These are phyloP conservation scores for Gouania willdenowi DNA, from an alignment of 2,797 vertebrate species.

Conservation along the genomic window DNA sequence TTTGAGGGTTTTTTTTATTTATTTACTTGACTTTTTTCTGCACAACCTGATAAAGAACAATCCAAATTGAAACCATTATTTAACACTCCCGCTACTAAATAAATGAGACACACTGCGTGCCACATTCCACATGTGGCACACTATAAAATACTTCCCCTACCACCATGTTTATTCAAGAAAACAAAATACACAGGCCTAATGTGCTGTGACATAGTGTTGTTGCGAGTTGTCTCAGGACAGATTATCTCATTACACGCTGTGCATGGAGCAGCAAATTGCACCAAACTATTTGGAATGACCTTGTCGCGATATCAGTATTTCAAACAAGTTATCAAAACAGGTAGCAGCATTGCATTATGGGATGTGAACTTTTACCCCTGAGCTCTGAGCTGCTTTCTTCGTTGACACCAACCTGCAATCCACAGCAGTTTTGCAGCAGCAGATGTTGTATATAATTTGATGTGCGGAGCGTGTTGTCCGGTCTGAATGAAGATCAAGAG, in stretches of 20 bases:
- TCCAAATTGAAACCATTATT: too few relatives aligned
- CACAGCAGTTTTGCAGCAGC: not conserved
- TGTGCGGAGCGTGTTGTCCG: not conserved
- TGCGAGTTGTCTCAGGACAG: not conserved
- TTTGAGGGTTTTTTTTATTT: too few relatives aligned
- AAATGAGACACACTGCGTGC: too few relatives aligned
- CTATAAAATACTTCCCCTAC: too few relatives aligned
- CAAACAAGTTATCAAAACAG: conserved; percentile 14
- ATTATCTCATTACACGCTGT: conserved; percentile 1
- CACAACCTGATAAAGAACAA: too few relatives aligned
- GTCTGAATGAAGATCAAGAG: not conserved
- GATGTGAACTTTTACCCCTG: not conserved
- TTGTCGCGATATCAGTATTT: conserved; percentile 1
- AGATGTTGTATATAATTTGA: conserved; percentile 22
- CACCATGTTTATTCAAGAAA: too few relatives aligned
- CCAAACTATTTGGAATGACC: not conserved
- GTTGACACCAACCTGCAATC: not conserved
- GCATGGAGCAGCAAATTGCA: not conserved
- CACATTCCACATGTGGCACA: too few relatives aligned
- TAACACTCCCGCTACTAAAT: too few relatives aligned
- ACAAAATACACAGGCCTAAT: not conserved
- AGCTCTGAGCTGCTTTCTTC: not conserved
- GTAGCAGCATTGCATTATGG: conserved; percentile 14
- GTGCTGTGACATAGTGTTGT: not conserved
- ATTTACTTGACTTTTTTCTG: too few relatives aligned